A percentile compares a stretch with the other conserved stretches of the same genome.
These are phyloP conservation scores for Pseudorasbora parva DNA, from an alignment of 2,113 vertebrate species.

Conservation along the genomic window DNA sequence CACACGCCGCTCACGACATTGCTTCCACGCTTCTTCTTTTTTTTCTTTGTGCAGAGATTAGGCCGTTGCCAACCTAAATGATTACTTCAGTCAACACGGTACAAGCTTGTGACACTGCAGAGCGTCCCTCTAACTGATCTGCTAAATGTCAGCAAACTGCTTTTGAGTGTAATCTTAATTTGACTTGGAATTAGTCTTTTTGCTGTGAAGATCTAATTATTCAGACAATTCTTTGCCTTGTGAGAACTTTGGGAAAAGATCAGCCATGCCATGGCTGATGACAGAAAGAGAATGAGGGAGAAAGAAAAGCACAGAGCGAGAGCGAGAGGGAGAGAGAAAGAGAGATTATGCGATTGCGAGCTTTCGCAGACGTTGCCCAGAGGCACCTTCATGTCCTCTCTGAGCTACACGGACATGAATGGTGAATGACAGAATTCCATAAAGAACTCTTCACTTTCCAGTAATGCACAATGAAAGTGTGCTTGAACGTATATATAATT, in stretches of 20 bases:
- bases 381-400: conserved; percentile 68
- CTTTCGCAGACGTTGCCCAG: conserved; percentile 71
- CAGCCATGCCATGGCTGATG: conserved; percentile 68
- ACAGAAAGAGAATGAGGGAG: conserved; percentile 55
- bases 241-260: conserved; percentile 71
- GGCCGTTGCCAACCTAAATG: conserved; percentile 66
- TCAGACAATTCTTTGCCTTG: conserved; percentile 77
- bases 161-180: conserved; percentile 79
- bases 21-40: conserved; percentile 42
- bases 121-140: conserved; percentile 74
- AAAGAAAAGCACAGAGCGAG: conserved; percentile 31
- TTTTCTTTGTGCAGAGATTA: conserved; percentile 66
- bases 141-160: conserved; percentile 83
- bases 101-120: conserved; percentile 72
- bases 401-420: conserved; percentile 55
- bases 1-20: conserved; percentile 46
- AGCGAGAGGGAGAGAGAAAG: conserved; percentile 24
- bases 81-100: conserved; percentile 76
- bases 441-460: background rate
- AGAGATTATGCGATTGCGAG: conserved; percentile 60
- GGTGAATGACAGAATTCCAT: conserved; percentile 28
- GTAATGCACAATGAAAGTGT: background rate
- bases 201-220: conserved; percentile 75
- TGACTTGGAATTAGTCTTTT: conserved; percentile 80
- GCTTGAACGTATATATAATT: background rate